Evolutionary conservation across 1,140 invertebrate genomes (phyloP), one percentile per base, ranked within the genome.

Genomic region (Nomia melanderi): DNA sequence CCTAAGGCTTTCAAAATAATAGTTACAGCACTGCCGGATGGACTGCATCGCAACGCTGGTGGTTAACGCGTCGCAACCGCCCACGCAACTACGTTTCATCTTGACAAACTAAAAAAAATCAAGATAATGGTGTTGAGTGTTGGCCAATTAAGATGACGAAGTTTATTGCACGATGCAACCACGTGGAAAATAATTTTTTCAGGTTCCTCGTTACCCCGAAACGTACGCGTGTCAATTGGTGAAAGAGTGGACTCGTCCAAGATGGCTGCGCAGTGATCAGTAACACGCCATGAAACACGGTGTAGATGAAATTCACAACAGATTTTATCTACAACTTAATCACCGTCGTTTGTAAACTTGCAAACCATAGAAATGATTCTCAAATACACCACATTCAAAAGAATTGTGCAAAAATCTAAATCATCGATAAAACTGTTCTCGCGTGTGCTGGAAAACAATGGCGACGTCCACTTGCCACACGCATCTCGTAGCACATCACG

Each of bases 221-320:
- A 53, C 41, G 31, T 70, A 75, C 65, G 36, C 67, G 73, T 44
- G 76, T 57, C 75, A 85, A 77, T 86, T 82, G 79, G 80, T 83
- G 79, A 71, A 82, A 79, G 81, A 90, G 83, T 91, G 90, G 89
- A 91, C 90, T 91, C 89, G 90, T 90, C 90, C 90, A 91, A 91
- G 76, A 90, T 91, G 90, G 90, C 89, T 70, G 79, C 86, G 64
- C 74, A 70, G 82, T 81, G 72, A 82, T 84, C 72, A 77, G 72
- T 72, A 75, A 71, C 66, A 84, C 66, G 71, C 71, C 56, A 81
- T 47, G 31, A 31, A 65, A 62, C 66, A 31, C 23, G 31, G 39
- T 14, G 53, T 47, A 69, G 36, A 66, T 77, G 57, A 78, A 50
- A 64, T 33, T 31, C 25, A 63, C 44, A 7, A 31, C 5, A 36